Conservation (phyloP, 2,888 invertebrate species). For the Morpho deidamia region DNA sequence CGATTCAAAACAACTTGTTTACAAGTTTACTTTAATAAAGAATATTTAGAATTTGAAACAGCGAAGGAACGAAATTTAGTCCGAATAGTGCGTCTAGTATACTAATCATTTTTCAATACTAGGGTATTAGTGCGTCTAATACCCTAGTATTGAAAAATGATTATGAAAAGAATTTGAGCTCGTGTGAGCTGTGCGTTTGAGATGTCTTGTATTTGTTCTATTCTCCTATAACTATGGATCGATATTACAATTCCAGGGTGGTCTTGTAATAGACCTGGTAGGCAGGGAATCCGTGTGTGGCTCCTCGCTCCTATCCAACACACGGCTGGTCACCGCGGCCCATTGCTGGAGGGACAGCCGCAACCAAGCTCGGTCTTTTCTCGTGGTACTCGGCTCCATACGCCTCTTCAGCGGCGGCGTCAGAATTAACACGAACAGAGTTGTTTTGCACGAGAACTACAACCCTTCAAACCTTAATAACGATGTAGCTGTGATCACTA, state of each 20-base stretch:
- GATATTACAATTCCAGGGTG: constrained; percentile 26
- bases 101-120: no score
- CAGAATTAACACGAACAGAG: constrained; percentile 29
- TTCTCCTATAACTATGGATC: background rate
- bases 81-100: no score
- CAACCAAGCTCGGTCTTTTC: constrained; percentile 33
- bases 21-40: no score
- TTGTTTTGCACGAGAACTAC: constrained; percentile 32
- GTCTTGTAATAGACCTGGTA: constrained; percentile 31
- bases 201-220: no score
- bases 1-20: no score
- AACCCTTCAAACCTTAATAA: constrained; percentile 30
- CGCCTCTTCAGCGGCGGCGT: constrained; percentile 33
- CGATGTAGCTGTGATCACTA: constrained; percentile 36
- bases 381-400: constrained; percentile 34
- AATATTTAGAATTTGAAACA: no score
- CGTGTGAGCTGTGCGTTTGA: no score
- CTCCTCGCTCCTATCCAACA: constrained; percentile 32
- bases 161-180: no score
- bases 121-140: no score
- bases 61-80: no score
- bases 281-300: constrained; percentile 37
- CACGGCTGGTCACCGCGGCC: constrained; percentile 33
- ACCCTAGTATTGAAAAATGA: no score
- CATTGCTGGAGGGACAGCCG: constrained; percentile 37